Conservation (phyloP, 2,888 invertebrate genomes). For the Drosophila hamatofila region DNA sequence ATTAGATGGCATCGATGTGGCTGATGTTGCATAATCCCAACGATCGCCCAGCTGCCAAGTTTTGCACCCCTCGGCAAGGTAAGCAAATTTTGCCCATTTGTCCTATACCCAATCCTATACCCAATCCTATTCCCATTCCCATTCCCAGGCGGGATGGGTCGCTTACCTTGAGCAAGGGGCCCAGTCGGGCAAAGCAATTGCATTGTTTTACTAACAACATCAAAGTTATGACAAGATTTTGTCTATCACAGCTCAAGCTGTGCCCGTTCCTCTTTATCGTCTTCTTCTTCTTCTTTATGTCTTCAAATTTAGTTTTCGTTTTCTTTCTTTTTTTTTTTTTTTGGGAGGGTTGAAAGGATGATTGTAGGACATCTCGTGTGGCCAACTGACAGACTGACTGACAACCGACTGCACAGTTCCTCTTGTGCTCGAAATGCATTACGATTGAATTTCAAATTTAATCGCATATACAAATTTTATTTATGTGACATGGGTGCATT, state of each 20-base stretch:
- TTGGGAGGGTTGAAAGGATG: slow-evolving; percentile 62
- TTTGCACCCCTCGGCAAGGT: slow-evolving; percentile 58
- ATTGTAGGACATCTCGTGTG: slow-evolving; percentile 30
- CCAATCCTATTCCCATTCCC: slow-evolving; percentile 35
- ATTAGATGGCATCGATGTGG: slow-evolving; percentile 66
- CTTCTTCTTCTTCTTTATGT: not conserved
- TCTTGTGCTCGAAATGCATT: slow-evolving; percentile 62
- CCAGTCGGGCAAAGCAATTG: slow-evolving; percentile 57
- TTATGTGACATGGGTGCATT: slow-evolving; percentile 79
- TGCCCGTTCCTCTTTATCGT: slow-evolving; percentile 24
- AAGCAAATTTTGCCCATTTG: slow-evolving; percentile 53
- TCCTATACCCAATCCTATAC: slow-evolving; percentile 43
- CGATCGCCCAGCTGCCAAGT: slow-evolving; percentile 51
- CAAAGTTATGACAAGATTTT: slow-evolving; percentile 83
- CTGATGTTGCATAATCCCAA: slow-evolving; percentile 68
- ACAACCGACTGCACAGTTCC: slow-evolving; percentile 43
- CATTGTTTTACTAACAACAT: slow-evolving; percentile 79
- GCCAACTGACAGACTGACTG: slow-evolving; percentile 58
- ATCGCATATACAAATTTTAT: slow-evolving; percentile 81
- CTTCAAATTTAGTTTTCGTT: slow-evolving; percentile 13
- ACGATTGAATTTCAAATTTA: slow-evolving; percentile 80
- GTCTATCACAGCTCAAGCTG: slow-evolving; percentile 71
- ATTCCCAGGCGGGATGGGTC: slow-evolving; percentile 62
- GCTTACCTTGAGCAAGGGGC: slow-evolving; percentile 57
- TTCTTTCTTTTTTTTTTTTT: not conserved